Base-by-base conservation (phyloP, 2,888 invertebrate species). In the Lasioglossum marginatum region DNA sequence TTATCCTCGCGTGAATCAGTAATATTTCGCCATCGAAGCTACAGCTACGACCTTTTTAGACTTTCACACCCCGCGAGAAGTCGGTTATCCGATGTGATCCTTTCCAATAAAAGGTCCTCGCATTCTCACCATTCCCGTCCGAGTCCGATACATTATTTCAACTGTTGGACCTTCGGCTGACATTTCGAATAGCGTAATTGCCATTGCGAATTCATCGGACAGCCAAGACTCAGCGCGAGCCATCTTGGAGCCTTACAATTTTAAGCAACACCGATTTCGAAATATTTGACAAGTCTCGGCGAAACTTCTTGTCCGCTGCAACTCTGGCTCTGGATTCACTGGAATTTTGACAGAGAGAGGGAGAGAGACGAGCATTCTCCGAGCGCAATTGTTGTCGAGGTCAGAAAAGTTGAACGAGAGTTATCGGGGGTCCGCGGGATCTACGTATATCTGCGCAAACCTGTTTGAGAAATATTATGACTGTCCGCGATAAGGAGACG, bases 31-130 rank as follows among this genome's bases (percentile, higher is more conserved):
- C 48, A 31, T 34, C 31, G 23, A 4, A 48, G 12, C 45, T 27
- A 60, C 10, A 4, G 27, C 48, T 48, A 14, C 45, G 72, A 72
- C 72, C 72, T 72, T 72, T 48, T 12, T 34, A 48, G 45, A 34
- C 48, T 45, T 72, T 72, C 48, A 72, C 34, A 48, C 72, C 72
- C 72, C 48, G 60, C 43, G 48, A 23, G 72, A 27, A 23, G 48
- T 27, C 72, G 10, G 23, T n/a, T 23, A n/a, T 8, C 48, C 48
- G 48, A 23, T n/a, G 31, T 23, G 34, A 72, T 72, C 48, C 72
- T 34, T 48, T 45, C 23, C 45, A 4, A 48, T 72, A 72, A 72
- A 72, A 72, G 72, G 72, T 72, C 31, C 72, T 19, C 23, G 19
- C 48, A 31, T 72, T 72, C 72, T 34, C 72, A 72, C 45, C 71